A percentile compares a stretch with the other conserved stretches of the same genome.
Evolutionary conservation across 2,113 vertebrate genomes (phyloP).

Genomic region (Lonchura striata): DNA sequence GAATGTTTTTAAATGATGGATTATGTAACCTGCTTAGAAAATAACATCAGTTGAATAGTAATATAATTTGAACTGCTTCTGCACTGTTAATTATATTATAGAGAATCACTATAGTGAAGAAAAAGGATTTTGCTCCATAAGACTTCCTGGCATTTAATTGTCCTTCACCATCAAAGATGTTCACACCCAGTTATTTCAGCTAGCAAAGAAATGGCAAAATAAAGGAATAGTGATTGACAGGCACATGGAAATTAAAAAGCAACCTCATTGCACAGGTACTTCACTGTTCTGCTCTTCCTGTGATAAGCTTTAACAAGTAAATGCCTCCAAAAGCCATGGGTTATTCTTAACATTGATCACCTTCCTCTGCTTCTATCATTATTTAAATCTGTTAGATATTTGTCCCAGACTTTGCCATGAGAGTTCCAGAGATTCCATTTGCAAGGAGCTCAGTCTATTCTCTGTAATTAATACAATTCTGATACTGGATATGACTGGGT

Average conservation of each 20-base stretch:
- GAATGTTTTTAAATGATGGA: neutral
- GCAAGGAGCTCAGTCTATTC: neutral
- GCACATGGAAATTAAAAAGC: neutral
- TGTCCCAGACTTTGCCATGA: neutral
- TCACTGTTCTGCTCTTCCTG: neutral
- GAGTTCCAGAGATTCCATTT: neutral
- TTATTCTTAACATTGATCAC: neutral
- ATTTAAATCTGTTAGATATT: neutral
- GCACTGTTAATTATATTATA: neutral
- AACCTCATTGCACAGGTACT: neutral
- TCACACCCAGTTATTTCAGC: neutral
- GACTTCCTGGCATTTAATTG: neutral
- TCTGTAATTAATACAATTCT: neutral
- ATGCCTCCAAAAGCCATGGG: neutral
- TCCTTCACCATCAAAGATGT: neutral
- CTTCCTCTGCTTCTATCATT: neutral
- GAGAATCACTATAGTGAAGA: neutral
- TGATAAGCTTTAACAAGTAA: neutral
- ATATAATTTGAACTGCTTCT: neutral
- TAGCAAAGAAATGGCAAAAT: neutral
- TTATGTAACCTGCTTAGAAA: neutral
- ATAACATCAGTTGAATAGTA: neutral
- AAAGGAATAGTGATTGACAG: neutral
- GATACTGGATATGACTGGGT: neutral
- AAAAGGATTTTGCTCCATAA: neutral